phyloP scores from a whole-genome alignment of 2,113 vertebrate species.

The Dissostichus mawsoni region DNA sequence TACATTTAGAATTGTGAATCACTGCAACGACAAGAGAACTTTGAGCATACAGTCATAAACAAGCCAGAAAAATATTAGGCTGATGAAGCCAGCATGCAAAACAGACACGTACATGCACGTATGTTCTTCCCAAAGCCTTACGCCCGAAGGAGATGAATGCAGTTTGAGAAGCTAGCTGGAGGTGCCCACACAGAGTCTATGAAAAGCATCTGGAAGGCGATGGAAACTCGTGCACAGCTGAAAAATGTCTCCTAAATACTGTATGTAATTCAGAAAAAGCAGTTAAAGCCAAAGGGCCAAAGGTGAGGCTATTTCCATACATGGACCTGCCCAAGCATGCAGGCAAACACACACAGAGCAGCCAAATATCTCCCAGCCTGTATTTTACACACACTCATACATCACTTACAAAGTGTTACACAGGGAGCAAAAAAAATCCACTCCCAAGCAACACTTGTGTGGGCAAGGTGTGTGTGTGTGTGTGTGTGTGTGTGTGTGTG shows the following conservation, averaged over 20 bases:
- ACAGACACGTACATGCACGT: no score
- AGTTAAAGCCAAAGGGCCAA: conserved; percentile 17
- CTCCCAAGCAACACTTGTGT: neutral
- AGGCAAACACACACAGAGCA: neutral
- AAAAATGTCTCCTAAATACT: neutral
- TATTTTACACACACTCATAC: neutral
- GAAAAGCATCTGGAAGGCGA: neutral
- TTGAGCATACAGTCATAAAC: no score
- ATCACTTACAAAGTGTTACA: neutral
- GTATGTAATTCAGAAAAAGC: conserved; percentile 7
- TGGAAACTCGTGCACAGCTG: neutral
- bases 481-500: neutral
- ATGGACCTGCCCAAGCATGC: no score
- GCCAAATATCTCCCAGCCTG: neutral
- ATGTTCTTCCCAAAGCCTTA: no score
- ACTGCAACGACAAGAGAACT: no score
- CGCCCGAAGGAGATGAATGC: no score
- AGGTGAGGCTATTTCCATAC: conserved; percentile 33
- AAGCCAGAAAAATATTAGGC: no score
- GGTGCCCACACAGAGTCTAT: neutral
- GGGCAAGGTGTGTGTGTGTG: conserved; percentile 3
- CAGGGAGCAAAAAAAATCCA: neutral
- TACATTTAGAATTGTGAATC: no score
- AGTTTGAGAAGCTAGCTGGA: neutral
- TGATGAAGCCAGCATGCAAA: no score